Evolutionary conservation across 2,888 invertebrate genomes (phyloP), one percentile per base, ranked within the genome.

Genomic region (Drosophila sordidula): DNA sequence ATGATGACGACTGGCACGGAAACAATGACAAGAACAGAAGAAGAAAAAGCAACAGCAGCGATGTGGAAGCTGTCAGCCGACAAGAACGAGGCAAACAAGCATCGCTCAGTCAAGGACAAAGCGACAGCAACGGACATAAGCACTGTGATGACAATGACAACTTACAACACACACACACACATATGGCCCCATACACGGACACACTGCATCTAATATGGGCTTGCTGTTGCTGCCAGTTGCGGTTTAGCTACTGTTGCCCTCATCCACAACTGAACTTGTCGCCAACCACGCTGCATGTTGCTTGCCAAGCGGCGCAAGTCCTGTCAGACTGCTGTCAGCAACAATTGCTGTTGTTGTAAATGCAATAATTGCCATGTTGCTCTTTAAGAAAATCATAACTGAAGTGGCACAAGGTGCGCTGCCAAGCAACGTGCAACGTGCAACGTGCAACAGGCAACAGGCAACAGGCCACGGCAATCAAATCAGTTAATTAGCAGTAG

Each of bases 321-420:
- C 34, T 78, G 80, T 71, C 82, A 84, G 58, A 78, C 66, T 62
- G 74, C 75, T 88, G 87, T 80, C 87, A 86, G 72, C 75, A 88
- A 80, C 73, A 56, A 52, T 55, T 39, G 39, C 73, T 22, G 45
- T 44, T 44, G 52, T 55, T 70, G 69, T 46, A 62, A 62, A 69
- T 55, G 77, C 69, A 76, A 73, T 71, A 70, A 62, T 70, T 68
- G 55, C 51, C 61, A 61, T 63, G 52, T 61, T 45, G 49, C 25
- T 62, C 51, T 14, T 25, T 68, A 78, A 46, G 56, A 45, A 65
- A 70, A 57, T 78, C 79, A 70, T 63, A 75, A 62, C 63, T 56
- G 14, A 47, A 66, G 42, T 63, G 62, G 59, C 49, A 58, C 54
- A 62, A 61, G 65, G 64, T 52, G 55, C 12, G 11, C 12, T 11